Percentiles rank a stretch among this genome's conserved stretches.
Evolutionary conservation across 2,113 vertebrate genomes (phyloP).

Genomic region (Mustelus asterias): DNA sequence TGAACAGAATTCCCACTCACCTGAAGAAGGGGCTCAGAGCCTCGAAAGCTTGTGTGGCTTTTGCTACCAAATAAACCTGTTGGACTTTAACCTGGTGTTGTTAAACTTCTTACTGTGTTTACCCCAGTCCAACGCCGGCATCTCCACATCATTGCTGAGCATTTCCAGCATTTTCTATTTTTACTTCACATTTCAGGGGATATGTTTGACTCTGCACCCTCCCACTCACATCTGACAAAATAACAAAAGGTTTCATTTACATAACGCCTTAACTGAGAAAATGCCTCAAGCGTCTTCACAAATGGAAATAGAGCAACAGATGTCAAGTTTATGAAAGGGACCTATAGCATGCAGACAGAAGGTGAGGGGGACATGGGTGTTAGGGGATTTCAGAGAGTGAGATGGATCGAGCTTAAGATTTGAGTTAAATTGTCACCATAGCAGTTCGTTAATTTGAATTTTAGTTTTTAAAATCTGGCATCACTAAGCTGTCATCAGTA

Average conservation of each 20-base stretch:
- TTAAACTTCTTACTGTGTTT: too few relatives aligned
- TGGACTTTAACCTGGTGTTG: too few relatives aligned
- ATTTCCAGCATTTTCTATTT: background rate
- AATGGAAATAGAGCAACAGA: background rate
- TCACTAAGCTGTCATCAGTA: background rate
- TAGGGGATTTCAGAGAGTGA: background rate
- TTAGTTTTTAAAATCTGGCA: background rate
- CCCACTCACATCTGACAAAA: background rate
- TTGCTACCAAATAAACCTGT: too few relatives aligned
- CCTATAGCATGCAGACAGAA: background rate
- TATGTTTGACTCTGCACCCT: background rate
- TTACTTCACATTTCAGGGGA: background rate
- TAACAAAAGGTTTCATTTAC: background rate
- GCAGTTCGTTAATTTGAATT: background rate
- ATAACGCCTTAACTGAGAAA: background rate
- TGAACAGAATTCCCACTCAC: too few relatives aligned
- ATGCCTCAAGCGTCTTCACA: background rate
- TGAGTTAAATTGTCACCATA: background rate
- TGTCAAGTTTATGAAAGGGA: background rate
- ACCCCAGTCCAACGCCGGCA: too few relatives aligned
- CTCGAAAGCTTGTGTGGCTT: too few relatives aligned
- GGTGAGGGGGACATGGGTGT: background rate
- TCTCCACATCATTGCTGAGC: too few relatives aligned
- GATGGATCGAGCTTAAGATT: background rate
- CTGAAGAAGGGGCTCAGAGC: too few relatives aligned